Conservation (phyloP, 2,888 invertebrate species). For the Hecatera dysodea region DNA sequence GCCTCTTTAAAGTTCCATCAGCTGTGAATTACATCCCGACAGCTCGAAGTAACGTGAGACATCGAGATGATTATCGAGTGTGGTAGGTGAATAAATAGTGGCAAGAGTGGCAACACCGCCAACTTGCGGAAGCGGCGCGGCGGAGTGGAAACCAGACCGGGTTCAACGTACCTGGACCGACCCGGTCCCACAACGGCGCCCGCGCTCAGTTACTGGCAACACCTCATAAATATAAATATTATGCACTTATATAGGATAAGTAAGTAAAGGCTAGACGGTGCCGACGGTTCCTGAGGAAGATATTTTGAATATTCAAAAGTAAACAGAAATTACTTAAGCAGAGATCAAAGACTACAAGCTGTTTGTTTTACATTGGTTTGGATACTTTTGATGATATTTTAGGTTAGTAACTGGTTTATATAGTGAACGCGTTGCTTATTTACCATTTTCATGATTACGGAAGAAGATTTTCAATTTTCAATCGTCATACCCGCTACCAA, state of each 20-base stretch:
- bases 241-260: constrained; percentile 47
- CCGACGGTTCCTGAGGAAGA: constrained; percentile 23
- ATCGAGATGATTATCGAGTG: constrained; percentile 50
- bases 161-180: constrained; percentile 78
- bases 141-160: constrained; percentile 77
- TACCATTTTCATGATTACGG: neutral
- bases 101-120: constrained; percentile 54
- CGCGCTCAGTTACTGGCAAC: constrained; percentile 39
- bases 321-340: constrained; percentile 19
- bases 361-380: constrained; percentile 2
- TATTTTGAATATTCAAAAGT: constrained; percentile 42
- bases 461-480: neutral
- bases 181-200: constrained; percentile 64
- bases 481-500: neutral
- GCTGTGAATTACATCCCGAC: constrained; percentile 44
- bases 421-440: neutral
- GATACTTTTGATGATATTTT: neutral
- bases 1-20: constrained; percentile 24
- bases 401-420: neutral
- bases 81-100: constrained; percentile 59
- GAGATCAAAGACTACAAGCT: constrained; percentile 31
- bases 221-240: constrained; percentile 40
- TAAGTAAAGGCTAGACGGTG: constrained; percentile 45
- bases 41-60: constrained; percentile 19
- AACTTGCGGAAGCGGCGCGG: constrained; percentile 73